Evolutionary conservation across 1,140 invertebrate species (phyloP), one percentile per base, ranked within the genome.

Genomic region (Bombus sylvicola): DNA sequence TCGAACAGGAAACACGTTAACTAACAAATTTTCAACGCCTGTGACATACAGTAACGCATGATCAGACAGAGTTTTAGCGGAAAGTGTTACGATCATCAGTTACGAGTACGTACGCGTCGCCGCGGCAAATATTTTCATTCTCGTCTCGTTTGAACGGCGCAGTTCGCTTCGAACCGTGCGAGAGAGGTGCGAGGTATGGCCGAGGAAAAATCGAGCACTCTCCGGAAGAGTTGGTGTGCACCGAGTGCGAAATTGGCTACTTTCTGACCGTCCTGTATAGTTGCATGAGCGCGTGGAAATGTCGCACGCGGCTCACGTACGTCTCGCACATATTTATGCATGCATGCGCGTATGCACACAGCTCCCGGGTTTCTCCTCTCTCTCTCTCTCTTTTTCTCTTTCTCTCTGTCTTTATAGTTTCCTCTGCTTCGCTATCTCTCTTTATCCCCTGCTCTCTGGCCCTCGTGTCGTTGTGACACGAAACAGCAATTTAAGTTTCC

Each of bases 401-500:
- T 34, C 39, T n/a, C 28, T 18, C 47, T 18, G 6, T 53, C 47
- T 53, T 53, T 53, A 53, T 31, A 13, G 28, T 37, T 43, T 31
- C 15, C 34, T n/a, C 9, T 28, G 18, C 2, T 4, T n/a, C 39
- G 57, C 47, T 53, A 53, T 53, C 18, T 41, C 83, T 25, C 15
- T 28, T 10, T 9, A 22, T 28, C 12, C 41, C 0, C 28, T 1
- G 5, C 31, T 37, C 39, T 31, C 37, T 39, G 18, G 22, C 47
- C 6, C 5, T 31, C 53, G 43, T 43, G 76, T 66, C 57, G 83
- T 74, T 12, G 88, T 79, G 92, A 93, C 93, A 93, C 93, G 92
- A 91, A 93, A 93, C 92, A 90, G 93, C 92, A 93, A 94, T 93
- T 94, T 94, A 93, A 93, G 93, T 93, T 93, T 92, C 91, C 91